phyloP scores from a whole-genome alignment of 2,797 vertebrate genomes.

The Gallinago stenura region DNA sequence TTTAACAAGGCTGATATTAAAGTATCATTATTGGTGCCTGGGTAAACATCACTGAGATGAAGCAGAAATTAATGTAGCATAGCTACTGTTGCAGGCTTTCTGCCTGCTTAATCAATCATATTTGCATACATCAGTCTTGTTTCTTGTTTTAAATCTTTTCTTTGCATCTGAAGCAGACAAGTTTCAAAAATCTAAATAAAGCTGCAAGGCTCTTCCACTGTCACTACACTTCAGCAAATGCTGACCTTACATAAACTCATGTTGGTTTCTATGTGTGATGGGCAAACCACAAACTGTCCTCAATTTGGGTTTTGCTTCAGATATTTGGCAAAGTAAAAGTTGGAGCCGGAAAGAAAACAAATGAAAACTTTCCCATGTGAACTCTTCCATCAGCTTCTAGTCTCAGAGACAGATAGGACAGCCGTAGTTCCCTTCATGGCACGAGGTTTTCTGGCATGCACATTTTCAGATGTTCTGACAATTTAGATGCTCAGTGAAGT shows the following conservation, averaged over 20 bases:
- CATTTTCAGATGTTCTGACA: not conserved
- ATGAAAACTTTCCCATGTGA: not conserved
- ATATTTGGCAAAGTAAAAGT: not conserved
- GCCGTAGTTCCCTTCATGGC: not conserved
- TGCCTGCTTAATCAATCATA: not conserved
- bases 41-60: not conserved
- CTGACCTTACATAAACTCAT: not conserved
- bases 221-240: not conserved
- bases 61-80: not conserved
- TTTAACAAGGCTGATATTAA: not conserved
- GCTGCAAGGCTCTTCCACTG: not conserved
- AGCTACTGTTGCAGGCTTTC: not conserved
- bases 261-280: not conserved
- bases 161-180: not conserved
- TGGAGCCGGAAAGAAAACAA: not conserved
- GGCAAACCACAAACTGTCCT: not conserved
- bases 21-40: not conserved
- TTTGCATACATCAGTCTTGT: not conserved
- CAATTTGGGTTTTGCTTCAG: not conserved
- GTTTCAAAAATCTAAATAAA: not conserved
- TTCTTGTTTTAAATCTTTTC: not conserved
- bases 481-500: not conserved
- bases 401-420: not conserved
- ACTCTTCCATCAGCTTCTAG: not conserved
- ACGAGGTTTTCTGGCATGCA: not conserved